Evolutionary conservation across 2,888 invertebrate genomes (phyloP).

Genomic region (Hyppa rectilinea): DNA sequence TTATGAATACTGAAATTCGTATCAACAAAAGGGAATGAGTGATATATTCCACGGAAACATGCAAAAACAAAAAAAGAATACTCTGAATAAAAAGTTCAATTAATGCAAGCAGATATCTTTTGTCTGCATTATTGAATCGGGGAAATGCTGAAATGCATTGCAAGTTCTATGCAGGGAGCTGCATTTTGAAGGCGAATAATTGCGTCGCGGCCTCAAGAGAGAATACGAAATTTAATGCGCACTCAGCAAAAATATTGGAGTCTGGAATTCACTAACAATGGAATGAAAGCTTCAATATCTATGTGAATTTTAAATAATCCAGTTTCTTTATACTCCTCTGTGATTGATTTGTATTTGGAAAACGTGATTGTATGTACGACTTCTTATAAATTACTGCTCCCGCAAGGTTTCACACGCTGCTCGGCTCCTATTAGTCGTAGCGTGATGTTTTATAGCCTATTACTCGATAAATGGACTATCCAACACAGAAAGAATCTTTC

Average conservation of each 20-base stretch:
- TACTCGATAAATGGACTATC: too few relatives aligned
- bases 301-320: constrained; percentile 60
- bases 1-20: constrained; percentile 5
- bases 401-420: too few relatives aligned
- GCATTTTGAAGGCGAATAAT: constrained; percentile 84
- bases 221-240: constrained; percentile 80
- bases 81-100: constrained; percentile 48
- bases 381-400: constrained; percentile 35
- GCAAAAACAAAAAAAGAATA: not conserved
- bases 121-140: constrained; percentile 62
- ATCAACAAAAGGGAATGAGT: constrained; percentile 21
- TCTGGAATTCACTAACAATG: constrained; percentile 69
- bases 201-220: constrained; percentile 76
- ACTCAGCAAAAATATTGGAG: constrained; percentile 75
- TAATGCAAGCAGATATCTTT: constrained; percentile 57
- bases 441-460: too few relatives aligned
- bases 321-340: constrained; percentile 33
- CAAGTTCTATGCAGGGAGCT: constrained; percentile 75
- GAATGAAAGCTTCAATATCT: constrained; percentile 64
- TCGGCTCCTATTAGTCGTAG: too few relatives aligned
- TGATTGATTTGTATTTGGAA: constrained; percentile 50
- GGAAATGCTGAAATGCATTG: constrained; percentile 75
- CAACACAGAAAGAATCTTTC: too few relatives aligned
- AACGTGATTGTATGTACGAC: constrained; percentile 21
- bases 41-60: constrained; percentile 18